Percentiles rank a stretch among this genome's conserved stretches.
Evolutionary conservation across 1,140 invertebrate genomes (phyloP).

Genomic region (Phortica variegata): DNA sequence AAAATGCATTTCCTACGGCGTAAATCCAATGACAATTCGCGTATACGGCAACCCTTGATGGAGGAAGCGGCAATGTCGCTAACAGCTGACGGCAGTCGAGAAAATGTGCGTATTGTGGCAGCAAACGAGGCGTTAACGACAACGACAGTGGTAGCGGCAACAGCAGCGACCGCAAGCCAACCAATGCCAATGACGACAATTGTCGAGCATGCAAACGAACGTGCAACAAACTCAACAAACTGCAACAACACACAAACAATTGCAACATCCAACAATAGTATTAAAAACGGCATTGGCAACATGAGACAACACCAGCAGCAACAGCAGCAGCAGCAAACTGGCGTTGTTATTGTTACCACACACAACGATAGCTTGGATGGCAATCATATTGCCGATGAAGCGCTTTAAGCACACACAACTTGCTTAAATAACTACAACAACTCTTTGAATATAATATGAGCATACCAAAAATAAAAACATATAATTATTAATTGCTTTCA

Average conservation of each 20-base stretch:
- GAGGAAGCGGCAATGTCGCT: slow-evolving; percentile 27
- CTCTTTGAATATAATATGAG: too few species aligned
- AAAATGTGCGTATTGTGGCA: slow-evolving; percentile 8
- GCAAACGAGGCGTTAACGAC: background rate
- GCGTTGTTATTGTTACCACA: slow-evolving; percentile 40
- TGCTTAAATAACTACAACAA: background rate
- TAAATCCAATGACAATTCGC: slow-evolving; percentile 41
- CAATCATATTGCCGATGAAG: slow-evolving; percentile 44
- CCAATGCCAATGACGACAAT: slow-evolving; percentile 40
- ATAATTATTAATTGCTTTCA: too few species aligned
- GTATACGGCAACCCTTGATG: slow-evolving; percentile 48
- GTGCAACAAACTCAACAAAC: slow-evolving; percentile 1
- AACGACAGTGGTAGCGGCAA: background rate
- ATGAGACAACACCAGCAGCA: slow-evolving; percentile 1
- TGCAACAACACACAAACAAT: background rate
- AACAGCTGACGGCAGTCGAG: slow-evolving; percentile 1
- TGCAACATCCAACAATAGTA: slow-evolving; percentile 3
- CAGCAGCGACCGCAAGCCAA: slow-evolving; percentile 4
- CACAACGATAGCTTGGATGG: slow-evolving; percentile 18
- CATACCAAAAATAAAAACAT: too few species aligned
- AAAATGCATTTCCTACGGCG: slow-evolving; percentile 44
- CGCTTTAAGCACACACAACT: slow-evolving; percentile 28
- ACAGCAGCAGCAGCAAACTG: slow-evolving; percentile 9
- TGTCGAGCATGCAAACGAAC: slow-evolving; percentile 30
- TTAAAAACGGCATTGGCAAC: slow-evolving; percentile 6